Percentiles rank a stretch among this genome's conserved stretches.
Evolutionary conservation across 2,113 vertebrate species (phyloP).

Genomic region (Ellobius talpinus): DNA sequence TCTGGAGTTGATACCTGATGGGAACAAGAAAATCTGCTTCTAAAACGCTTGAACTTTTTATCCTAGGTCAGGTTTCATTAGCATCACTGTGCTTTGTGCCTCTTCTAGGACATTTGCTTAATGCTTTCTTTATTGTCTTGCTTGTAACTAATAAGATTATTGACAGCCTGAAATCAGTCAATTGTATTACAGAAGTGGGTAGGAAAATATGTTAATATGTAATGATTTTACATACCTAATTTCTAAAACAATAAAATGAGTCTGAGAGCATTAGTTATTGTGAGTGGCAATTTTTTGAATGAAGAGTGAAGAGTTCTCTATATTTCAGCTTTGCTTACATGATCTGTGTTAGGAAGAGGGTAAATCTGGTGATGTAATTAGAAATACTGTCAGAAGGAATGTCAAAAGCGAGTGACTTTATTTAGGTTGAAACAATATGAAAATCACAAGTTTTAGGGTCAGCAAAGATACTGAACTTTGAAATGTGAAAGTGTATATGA

Average conservation of each 20-base stretch:
- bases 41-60: not conserved
- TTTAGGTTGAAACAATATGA: slow-evolving; percentile 38
- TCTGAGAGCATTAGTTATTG: not conserved
- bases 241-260: slow-evolving; percentile 17
- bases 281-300: slow-evolving; percentile 40
- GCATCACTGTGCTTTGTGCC: not conserved
- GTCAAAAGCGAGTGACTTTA: not conserved
- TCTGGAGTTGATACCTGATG: not conserved
- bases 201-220: not conserved
- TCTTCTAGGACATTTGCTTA: not conserved
- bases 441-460: not conserved
- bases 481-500: not conserved
- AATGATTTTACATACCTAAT: not conserved
- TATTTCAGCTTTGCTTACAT: slow-evolving; percentile 15
- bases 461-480: not conserved
- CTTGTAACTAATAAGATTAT: not conserved
- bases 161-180: not conserved
- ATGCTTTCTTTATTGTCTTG: not conserved
- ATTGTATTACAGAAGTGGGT: not conserved
- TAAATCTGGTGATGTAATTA: not conserved
- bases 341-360: not conserved
- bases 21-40: not conserved
- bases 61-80: not conserved
- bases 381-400: not conserved
- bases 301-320: slow-evolving; percentile 13